phyloP scores from a whole-genome alignment of 2,113 vertebrate species.

The Gallinago media region DNA sequence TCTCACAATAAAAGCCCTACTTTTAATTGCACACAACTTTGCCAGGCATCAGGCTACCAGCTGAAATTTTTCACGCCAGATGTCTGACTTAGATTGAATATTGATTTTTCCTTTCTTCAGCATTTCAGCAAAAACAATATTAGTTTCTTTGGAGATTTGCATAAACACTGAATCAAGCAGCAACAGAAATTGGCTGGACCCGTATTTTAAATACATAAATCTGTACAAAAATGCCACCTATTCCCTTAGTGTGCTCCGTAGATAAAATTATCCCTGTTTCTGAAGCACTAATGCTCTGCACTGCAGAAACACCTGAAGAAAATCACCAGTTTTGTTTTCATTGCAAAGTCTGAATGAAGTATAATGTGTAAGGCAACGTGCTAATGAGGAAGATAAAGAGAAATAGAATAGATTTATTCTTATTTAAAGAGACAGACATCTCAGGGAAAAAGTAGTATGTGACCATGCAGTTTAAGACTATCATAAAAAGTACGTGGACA shows the following conservation, averaged over 20 bases:
- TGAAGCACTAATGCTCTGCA: neutral
- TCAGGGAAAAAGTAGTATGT: neutral
- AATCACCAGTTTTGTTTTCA: neutral
- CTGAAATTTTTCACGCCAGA: conserved; percentile 17
- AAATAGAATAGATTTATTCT: neutral
- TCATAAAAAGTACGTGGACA: neutral
- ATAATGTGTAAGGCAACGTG: neutral
- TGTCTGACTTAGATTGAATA: conserved; percentile 42
- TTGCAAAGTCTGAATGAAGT: neutral
- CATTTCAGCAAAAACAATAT: neutral
- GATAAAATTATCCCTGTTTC: neutral
- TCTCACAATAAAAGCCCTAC: neutral
- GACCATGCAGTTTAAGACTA: neutral
- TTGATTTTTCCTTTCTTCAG: conserved; percentile 37
- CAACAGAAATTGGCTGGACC: neutral
- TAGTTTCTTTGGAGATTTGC: neutral
- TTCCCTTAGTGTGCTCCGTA: neutral
- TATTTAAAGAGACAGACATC: neutral
- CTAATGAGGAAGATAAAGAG: neutral
- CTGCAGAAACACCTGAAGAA: neutral
- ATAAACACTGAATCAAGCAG: neutral
- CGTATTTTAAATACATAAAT: neutral
- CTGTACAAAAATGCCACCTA: neutral
- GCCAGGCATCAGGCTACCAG: neutral
- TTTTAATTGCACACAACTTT: neutral